Base-by-base conservation (phyloP, 2,888 invertebrate genomes). In the Netelia virgata region DNA sequence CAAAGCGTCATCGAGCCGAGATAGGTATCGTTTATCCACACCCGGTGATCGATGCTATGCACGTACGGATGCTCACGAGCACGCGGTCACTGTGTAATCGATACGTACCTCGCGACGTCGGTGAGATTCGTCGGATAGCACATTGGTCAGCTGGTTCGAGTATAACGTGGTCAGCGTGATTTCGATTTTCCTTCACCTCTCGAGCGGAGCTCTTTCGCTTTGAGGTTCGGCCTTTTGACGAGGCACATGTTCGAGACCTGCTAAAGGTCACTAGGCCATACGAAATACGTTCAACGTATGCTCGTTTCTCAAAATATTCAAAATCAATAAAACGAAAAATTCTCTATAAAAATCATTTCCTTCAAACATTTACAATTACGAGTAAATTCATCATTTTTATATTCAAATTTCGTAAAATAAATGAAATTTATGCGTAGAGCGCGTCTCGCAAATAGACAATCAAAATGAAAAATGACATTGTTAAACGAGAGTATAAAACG, bases 1-100 rank as follows among this genome's bases (percentile, higher is more conserved):
- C 83, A 57, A 73, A 86, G 9, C 11, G 36, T 36, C 36, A 36
- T 36, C 9, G 16, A 55, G 63, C 73, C n/a, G 16, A 16, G n/a
- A 28, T 53, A 23, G 11, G 23, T 23, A 28, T 23, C 53, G 9
- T 61, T 61, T 61, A 11, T 23, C 61, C 18, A 61, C 11, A 61
- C 11, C 23, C 14, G 23, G 14, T 23, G 20, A 14, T 61, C 18
- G 23, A 61, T 61, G 23, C 61, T 23, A 61, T 11, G 36, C 20
- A 23, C 23, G 23, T 18, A 23, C 61, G 61, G 61, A 10, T 61
- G 23, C 10, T 61, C 36, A 47, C 47, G 11, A 47, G 10, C 47
- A 47, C 47, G 14, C 14, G 47, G 47, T 47, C 14, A 47, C 47
- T 47, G 47, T 47, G 47, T 47, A 47, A 14, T 47, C 10, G 47